Conservation (phyloP, 1,140 invertebrate genomes). For the Drosophila ambigua region DNA sequence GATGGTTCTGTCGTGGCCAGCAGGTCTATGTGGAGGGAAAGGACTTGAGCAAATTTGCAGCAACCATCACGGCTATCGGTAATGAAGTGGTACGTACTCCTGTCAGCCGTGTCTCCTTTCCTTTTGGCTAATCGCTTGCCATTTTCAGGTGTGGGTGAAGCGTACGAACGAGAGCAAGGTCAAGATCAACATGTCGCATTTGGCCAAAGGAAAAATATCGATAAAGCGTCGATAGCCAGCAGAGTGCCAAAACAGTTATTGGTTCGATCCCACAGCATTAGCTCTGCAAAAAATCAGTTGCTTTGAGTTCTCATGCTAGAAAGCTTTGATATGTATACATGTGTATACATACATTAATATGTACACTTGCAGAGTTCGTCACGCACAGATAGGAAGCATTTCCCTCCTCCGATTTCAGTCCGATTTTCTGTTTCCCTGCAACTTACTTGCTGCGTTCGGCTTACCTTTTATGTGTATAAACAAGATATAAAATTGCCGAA, state of each 20-base stretch:
- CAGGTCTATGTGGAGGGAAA: constrained; percentile 95
- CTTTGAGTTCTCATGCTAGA: constrained; percentile 4
- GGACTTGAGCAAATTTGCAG: constrained; percentile 91
- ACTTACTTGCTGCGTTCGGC: too few species aligned
- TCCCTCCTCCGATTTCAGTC: too few species aligned
- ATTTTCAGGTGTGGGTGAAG: constrained; percentile 94
- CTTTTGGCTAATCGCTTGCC: neutral
- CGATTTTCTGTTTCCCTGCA: too few species aligned
- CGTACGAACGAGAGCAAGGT: constrained; percentile 93
- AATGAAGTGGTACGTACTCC: constrained; percentile 90
- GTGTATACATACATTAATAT: too few species aligned
- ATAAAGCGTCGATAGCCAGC: constrained; percentile 89
- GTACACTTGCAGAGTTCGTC: too few species aligned
- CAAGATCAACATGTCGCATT: constrained; percentile 91
- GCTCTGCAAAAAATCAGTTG: neutral
- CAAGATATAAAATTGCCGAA: too few species aligned
- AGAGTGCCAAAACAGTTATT: too few species aligned
- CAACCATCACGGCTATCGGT: constrained; percentile 94
- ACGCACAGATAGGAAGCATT: too few species aligned
- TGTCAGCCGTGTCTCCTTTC: neutral
- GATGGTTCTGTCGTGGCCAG: constrained; percentile 97
- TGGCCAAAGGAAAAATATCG: constrained; percentile 94
- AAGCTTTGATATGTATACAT: neutral
- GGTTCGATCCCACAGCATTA: too few species aligned
- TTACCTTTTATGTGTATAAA: too few species aligned